Evolutionary conservation across 2,113 vertebrate genomes (phyloP), one percentile per base, ranked within the genome.

Genomic region (Tyto alba): DNA sequence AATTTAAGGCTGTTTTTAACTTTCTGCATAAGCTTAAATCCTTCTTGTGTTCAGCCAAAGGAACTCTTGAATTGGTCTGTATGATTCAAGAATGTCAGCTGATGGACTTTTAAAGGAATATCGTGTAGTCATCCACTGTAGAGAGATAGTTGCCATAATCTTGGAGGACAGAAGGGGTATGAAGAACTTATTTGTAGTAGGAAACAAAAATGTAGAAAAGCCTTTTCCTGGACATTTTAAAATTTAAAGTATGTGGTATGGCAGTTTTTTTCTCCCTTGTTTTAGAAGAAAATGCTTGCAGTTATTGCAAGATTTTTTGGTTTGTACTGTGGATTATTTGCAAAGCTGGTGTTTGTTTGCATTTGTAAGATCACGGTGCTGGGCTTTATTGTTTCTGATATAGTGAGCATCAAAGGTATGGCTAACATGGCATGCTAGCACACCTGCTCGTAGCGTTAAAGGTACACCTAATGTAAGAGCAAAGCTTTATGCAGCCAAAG

Each of bases 341-440:
- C 72, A 78, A 47, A 88, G 50, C 55, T 90, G 66, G 9, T 90
- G 79, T 93, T 94, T 9, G 1, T 67, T 93, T 1, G 1, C 0
- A 2, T 95, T 95, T 96, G 60, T 59, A 57, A 71, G 52, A 68
- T 94, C 27, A 26, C 52, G 11, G 50, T 60, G 81, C 68, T 78
- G 59, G 76, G 64, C 79, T 88, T 97, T 93, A 95, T 95, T 93
- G 56, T 95, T 96, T 96, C 88, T 94, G 96, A 95, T 94, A 11
- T 3, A 64, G 60, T 86, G 88, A 95, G 64, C 88, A 96, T 77
- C 78, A 91, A 93, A 90, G 77, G 38, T 85, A 71, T 52, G 88
- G 67, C 63, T 77, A 84, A 93, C 2, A 1, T 94, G 93, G 76
- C 95, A 96, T 85, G 88, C 43, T 64, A 90, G 63, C 50, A 66